phyloP scores from a whole-genome alignment of 2,113 vertebrate genomes.

The Carassius gibelio region DNA sequence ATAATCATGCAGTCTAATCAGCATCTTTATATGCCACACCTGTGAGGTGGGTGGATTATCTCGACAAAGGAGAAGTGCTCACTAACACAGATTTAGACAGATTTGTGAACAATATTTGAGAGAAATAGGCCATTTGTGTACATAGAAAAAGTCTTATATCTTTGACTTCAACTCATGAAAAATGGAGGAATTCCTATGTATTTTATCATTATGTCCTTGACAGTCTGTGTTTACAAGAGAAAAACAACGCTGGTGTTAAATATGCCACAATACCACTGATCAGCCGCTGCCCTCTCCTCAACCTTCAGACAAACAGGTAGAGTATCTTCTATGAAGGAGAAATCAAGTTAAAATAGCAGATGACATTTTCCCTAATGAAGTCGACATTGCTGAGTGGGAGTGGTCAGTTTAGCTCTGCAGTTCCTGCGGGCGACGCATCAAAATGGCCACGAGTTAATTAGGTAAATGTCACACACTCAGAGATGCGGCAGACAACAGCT shows the following conservation, averaged over 20 bases:
- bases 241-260: background rate
- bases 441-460: conserved; percentile 68
- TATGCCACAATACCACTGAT: conserved; percentile 49
- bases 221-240: background rate
- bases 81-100: too few relatives aligned
- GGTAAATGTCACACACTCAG: conserved; percentile 67
- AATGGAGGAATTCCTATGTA: too few relatives aligned
- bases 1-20: too few relatives aligned
- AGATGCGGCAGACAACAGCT: conserved; percentile 59
- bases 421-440: conserved; percentile 45
- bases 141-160: too few relatives aligned
- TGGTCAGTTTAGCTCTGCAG: conserved; percentile 41
- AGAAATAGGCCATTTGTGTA: too few relatives aligned
- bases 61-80: too few relatives aligned
- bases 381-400: conserved; percentile 13
- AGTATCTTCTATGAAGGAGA: conserved; percentile 36
- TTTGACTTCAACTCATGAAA: too few relatives aligned
- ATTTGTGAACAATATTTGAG: too few relatives aligned
- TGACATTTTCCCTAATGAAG: conserved; percentile 64
- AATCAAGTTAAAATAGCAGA: conserved; percentile 46
- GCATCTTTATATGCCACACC: too few relatives aligned
- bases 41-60: too few relatives aligned
- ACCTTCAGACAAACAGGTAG: conserved; percentile 34
- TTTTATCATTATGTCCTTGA: conserved; percentile 33
- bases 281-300: conserved; percentile 37